Evolutionary conservation across 2,797 vertebrate species (phyloP).

Genomic region (Molothrus aeneus): DNA sequence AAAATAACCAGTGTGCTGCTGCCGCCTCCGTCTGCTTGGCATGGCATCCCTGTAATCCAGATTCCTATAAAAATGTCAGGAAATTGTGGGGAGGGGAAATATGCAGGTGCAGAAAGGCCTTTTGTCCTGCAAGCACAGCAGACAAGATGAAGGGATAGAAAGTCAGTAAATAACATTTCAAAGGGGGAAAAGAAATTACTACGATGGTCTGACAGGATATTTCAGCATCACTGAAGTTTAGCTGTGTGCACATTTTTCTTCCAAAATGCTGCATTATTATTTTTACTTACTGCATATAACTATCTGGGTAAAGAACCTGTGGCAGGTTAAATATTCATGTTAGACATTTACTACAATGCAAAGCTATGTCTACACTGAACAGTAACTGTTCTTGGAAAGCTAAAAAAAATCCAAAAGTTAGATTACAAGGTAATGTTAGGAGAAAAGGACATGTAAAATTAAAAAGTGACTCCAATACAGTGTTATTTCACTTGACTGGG

Average conservation of each 20-base stretch:
- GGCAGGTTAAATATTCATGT: neutral
- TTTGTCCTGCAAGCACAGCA: neutral
- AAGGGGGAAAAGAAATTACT: neutral
- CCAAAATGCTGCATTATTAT: neutral
- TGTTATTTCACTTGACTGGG: neutral
- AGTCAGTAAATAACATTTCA: neutral
- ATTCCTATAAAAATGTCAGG: conserved; percentile 31
- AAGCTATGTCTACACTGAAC: neutral
- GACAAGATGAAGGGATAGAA: neutral
- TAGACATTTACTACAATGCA: neutral
- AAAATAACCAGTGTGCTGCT: neutral
- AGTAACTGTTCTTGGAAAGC: neutral
- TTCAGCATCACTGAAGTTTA: neutral
- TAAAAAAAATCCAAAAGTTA: neutral
- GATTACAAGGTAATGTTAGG: neutral
- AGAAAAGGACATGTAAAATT: neutral
- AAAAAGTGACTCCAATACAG: neutral
- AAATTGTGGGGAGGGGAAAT: conserved; percentile 36
- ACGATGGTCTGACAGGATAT: neutral
- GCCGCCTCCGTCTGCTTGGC: neutral
- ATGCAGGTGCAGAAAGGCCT: conserved; percentile 41
- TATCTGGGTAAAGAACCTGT: neutral
- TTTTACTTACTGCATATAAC: neutral
- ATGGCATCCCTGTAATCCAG: conserved; percentile 29
- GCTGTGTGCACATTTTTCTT: neutral